Conservation (phyloP, 2,797 vertebrate species). For the Sylvilagus floridanus region DNA sequence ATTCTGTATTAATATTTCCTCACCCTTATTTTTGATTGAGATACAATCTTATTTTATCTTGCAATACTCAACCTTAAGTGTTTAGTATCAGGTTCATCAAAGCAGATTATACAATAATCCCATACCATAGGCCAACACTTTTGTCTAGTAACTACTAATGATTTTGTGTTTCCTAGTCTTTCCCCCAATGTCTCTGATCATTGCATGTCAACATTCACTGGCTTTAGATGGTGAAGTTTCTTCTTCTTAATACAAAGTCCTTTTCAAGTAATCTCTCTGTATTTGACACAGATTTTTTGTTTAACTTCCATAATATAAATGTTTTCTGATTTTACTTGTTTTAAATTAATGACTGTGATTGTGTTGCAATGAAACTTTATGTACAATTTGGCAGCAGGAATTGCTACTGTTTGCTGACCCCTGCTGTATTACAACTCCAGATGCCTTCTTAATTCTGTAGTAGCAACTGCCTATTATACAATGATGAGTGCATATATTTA, state of each 20-base stretch:
- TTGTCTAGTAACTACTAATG: neutral
- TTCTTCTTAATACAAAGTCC: neutral
- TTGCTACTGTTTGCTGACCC: neutral
- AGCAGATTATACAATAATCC: neutral
- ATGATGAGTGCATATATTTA: neutral
- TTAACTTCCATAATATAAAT: neutral
- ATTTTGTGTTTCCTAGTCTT: neutral
- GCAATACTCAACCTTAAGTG: neutral
- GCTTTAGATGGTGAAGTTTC: neutral
- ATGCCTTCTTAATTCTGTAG: neutral
- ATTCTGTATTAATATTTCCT: neutral
- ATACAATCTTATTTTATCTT: neutral
- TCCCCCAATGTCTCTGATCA: neutral
- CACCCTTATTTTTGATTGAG: neutral
- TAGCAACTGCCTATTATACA: neutral
- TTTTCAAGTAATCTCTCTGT: neutral
- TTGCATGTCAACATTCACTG: neutral
- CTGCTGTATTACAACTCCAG: neutral
- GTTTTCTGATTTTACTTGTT: neutral
- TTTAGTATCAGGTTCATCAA: neutral
- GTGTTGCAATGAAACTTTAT: neutral
- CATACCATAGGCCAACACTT: neutral
- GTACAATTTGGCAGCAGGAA: neutral
- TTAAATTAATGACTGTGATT: neutral
- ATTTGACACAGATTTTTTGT: neutral